These are phyloP conservation scores for Chesias legatella DNA, from an alignment of 2,888 invertebrate species.

Conservation along the genomic window DNA sequence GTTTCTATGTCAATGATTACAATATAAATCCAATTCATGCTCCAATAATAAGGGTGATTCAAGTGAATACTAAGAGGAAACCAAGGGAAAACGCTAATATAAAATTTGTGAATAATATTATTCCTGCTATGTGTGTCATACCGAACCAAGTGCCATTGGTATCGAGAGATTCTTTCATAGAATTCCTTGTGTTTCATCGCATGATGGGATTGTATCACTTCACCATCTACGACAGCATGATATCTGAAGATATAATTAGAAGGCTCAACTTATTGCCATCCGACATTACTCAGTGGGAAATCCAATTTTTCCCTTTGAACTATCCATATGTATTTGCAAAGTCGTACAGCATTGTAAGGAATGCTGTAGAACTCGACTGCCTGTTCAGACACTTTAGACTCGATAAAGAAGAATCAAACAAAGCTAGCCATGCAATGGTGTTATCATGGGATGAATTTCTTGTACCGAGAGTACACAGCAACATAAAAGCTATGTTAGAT, in stretches of 20 bases:
- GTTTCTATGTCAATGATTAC: slow-evolving; percentile 73
- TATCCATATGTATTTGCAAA: slow-evolving; percentile 81
- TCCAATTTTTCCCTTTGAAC: slow-evolving; percentile 83
- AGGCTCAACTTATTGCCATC: slow-evolving; percentile 66
- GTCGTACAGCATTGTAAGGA: slow-evolving; percentile 65
- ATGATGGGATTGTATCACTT: slow-evolving; percentile 84
- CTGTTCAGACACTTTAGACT: slow-evolving; percentile 80
- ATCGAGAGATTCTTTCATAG: slow-evolving; percentile 79
- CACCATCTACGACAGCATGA: slow-evolving; percentile 82
- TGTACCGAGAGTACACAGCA: slow-evolving; percentile 80
- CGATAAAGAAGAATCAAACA: slow-evolving; percentile 68
- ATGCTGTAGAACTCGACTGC: slow-evolving; percentile 84
- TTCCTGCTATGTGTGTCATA: slow-evolving; percentile 82
- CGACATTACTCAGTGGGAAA: slow-evolving; percentile 74
- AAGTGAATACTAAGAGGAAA: slow-evolving; percentile 64
- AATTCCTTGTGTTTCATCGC: slow-evolving; percentile 84
- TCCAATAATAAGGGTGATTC: slow-evolving; percentile 66
- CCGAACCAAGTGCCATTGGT: slow-evolving; percentile 79
- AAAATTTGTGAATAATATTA: slow-evolving; percentile 70
- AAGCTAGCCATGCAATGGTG: slow-evolving; percentile 76
- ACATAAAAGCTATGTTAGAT: slow-evolving; percentile 73
- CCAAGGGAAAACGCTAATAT: slow-evolving; percentile 52
- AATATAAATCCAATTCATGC: slow-evolving; percentile 72
- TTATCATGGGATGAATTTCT: slow-evolving; percentile 84
- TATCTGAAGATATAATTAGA: slow-evolving; percentile 72